Base-by-base conservation (phyloP, 2,113 vertebrate genomes). In the Antigone vipio region DNA sequence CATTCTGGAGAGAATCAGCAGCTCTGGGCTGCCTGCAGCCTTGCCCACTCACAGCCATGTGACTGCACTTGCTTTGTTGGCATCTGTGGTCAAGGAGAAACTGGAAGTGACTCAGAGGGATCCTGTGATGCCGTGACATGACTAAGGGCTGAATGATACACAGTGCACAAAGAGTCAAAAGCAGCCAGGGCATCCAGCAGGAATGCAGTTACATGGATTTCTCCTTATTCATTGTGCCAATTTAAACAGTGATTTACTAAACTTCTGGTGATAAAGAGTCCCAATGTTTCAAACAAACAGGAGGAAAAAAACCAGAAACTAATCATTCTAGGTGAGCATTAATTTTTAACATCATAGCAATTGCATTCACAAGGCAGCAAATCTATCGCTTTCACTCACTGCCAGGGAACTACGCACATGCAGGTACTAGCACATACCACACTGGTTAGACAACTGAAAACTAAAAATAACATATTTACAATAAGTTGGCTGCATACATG, bases 401-500 rank as follows among this genome's bases (percentile, higher is more conserved):
- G 81, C 75, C 91, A 87, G 88, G 89, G 77, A 96, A 73, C 60
- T 71, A 95, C 23, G 72, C 19, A 40, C 77, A 73, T 96, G 94
- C 87, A 86, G 66, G 56, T 77, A 69, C 91, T 78, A 72, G 82
- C 66, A 95, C 18, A 30, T 60, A 76, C 47, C 83, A 82, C 42
- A 74, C 59, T 84, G 85, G 72, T 94, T 88, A 97, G 73, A 73
- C 20, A 94, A 76, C 23, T 78, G 85, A 88, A 95, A 97, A 97
- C 96, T 97, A 95, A 95, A 97, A 94, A 96, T 82, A 97, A 96
- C 92, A 47, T 99, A 99, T 98, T 98, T 98, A 99, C 98, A 98
- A 87, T 97, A 97, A 97, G 95, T 96, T 98, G 97, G 97, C 98
- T 98, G 98, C 96, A 97, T 91, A 97, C 63, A 95, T 77, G 93